These are phyloP conservation scores for Agelas oroides DNA, from an alignment of 37 sponge, comb jelly and placozoan genomes.

Conservation along the genomic window DNA sequence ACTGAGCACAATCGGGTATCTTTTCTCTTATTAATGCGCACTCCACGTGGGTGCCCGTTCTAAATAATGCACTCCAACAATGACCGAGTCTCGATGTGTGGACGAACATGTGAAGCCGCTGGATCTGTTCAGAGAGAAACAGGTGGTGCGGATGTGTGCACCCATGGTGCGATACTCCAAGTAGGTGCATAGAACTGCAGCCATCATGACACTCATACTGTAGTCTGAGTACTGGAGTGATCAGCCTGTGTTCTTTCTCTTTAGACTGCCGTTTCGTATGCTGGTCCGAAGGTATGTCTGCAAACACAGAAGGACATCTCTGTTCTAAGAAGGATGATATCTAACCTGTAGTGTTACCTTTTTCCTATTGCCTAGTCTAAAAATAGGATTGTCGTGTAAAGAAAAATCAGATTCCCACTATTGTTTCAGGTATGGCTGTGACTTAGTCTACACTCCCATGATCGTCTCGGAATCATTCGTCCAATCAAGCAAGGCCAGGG, in stretches of 20 bases:
- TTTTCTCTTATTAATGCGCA: no score
- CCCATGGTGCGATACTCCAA: conserved; percentile 98
- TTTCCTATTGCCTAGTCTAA: no score
- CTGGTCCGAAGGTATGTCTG: conserved; percentile 80
- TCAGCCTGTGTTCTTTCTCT: not conserved
- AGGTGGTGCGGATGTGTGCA: conserved; percentile 84
- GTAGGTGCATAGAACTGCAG: no score
- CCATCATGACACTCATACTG: no score
- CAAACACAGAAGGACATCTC: no score
- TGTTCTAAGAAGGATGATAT: not conserved
- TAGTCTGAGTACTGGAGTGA: not conserved
- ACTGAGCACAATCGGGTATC: not conserved
- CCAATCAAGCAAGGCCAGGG: conserved; percentile 83
- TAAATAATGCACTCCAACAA: no score
- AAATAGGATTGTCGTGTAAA: no score
- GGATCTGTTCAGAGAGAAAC: conserved; percentile 42
- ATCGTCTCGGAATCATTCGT: conserved; percentile 92
- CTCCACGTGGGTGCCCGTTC: no score
- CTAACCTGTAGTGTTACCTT: no score
- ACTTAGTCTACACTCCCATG: conserved; percentile 95
- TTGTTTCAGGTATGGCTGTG: conserved; percentile 81
- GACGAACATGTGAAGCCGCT: not conserved
- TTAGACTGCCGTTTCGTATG: conserved; percentile 76
- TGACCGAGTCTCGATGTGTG: no score
- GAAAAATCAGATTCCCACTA: not conserved